Evolutionary conservation across 2,113 vertebrate genomes (phyloP), one percentile per base, ranked within the genome.

Genomic region (Lophura nycthemera): DNA sequence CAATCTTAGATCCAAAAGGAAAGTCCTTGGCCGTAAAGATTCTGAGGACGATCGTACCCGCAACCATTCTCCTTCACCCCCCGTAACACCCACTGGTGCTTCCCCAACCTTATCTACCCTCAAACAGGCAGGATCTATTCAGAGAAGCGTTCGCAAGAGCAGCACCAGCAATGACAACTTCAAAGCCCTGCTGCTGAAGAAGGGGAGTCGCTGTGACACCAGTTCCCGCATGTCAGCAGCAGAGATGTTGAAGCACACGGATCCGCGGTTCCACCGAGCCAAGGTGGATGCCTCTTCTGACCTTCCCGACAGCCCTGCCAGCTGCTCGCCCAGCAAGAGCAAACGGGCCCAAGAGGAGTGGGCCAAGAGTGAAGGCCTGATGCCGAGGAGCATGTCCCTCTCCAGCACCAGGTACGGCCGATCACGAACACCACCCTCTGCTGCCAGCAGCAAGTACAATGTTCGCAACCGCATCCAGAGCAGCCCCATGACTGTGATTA

Each of bases 401-500:
- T 97, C 98, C 7, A 98, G 98, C 24, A 94, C 97, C 1, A 98
- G 98, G 89, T 98, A 98, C 2, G 98, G 99, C 52, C 98, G 99
- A 16, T 99, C 99, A 3, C 98, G 99, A 65, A 99, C 98, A 0
- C 99, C 99, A 0, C 99, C 99, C 1, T 99, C 98, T 0, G 99
- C 99, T 2, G 99, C 99, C 97, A 99, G 99, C 98, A 99, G 99
- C 98, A 98, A 98, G 90, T 99, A 99, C 95, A 99, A 98, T 32
- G 89, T 98, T 30, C 98, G 99, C 72, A 98, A 98, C 96, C 98
- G 99, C 32, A 98, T 99, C 97, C 98, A 98, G 95, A 99, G 99
- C 98, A 99, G 99, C 97, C 99, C 99, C 38, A 99, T 99, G 99
- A 99, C 99, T 0, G 99, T 99, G 71, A 99, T 99, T 96, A 98